Conservation (phyloP, 1,140 invertebrate genomes). For the Diprion similis region DNA sequence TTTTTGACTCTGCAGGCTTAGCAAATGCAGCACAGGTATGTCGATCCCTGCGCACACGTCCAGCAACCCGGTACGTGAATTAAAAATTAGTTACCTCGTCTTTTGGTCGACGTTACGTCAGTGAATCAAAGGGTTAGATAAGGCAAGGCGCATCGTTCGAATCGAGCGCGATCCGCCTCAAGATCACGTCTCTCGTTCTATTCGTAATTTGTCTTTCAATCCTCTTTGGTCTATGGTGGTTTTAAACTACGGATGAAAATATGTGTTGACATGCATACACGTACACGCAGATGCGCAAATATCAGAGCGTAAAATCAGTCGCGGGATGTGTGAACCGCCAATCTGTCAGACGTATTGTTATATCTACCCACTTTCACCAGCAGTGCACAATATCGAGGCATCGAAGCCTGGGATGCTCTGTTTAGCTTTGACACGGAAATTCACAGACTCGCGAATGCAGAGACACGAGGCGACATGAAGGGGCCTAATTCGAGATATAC, state of each 20-base stretch:
- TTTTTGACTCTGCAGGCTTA: background rate
- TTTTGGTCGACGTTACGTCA: slow-evolving; percentile 20
- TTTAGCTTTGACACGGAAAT: background rate
- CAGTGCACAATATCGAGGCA: background rate
- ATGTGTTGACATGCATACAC: background rate
- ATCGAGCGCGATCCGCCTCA: background rate
- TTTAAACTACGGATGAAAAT: background rate
- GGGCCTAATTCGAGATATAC: background rate
- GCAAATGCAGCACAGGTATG: background rate
- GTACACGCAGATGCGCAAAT: background rate
- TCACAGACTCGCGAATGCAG: background rate
- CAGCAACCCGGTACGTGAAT: slow-evolving; percentile 24
- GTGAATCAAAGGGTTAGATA: slow-evolving; percentile 31
- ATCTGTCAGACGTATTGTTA: background rate
- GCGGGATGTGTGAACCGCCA: background rate
- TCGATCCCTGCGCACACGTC: background rate
- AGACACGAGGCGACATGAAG: background rate
- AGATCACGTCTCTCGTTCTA: slow-evolving; percentile 27
- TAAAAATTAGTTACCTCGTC: slow-evolving; percentile 47
- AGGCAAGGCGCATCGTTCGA: slow-evolving; percentile 25
- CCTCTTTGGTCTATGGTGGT: background rate
- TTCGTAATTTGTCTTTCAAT: slow-evolving; percentile 23
- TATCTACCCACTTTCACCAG: background rate
- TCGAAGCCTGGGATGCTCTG: background rate
- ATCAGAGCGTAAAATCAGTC: background rate